Evolutionary conservation across 2,888 invertebrate species (phyloP).

Genomic region (Caenorhabditis doughertyi): DNA sequence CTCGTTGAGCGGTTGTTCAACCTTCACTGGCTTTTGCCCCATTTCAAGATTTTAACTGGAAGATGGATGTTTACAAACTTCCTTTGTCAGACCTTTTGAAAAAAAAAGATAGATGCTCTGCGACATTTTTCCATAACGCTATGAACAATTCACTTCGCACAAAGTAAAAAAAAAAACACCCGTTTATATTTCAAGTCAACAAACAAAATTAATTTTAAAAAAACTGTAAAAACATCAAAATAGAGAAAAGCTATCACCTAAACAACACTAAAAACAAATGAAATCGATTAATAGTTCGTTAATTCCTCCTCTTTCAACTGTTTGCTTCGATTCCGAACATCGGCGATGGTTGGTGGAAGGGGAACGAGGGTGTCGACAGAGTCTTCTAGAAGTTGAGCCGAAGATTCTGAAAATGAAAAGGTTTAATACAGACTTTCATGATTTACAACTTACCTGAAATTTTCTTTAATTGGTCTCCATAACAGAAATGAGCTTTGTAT

Average conservation of each 20-base stretch:
- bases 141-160: neutral
- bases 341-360: conserved; percentile 60
- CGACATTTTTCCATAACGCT: too few species aligned
- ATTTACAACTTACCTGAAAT: conserved; percentile 51
- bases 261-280: conserved; percentile 2
- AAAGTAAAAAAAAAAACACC: conserved; percentile 19
- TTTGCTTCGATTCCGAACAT: conserved; percentile 63
- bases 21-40: conserved; percentile 57
- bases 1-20: conserved; percentile 19
- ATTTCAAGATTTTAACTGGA: conserved; percentile 16
- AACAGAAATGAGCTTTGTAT: conserved; percentile 72
- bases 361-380: conserved; percentile 62
- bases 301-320: conserved; percentile 59
- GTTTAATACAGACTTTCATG: neutral
- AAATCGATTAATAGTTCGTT: conserved; percentile 26
- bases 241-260: conserved; percentile 13
- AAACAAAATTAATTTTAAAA: neutral
- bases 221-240: conserved; percentile 21
- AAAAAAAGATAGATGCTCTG: too few species aligned
- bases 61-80: neutral
- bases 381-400: conserved; percentile 57
- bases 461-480: conserved; percentile 68
- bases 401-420: conserved; percentile 43
- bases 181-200: conserved; percentile 33
- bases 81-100: neutral